These are phyloP conservation scores for Agrotis segetum DNA, from an alignment of 2,888 invertebrate species.

Conservation along the genomic window DNA sequence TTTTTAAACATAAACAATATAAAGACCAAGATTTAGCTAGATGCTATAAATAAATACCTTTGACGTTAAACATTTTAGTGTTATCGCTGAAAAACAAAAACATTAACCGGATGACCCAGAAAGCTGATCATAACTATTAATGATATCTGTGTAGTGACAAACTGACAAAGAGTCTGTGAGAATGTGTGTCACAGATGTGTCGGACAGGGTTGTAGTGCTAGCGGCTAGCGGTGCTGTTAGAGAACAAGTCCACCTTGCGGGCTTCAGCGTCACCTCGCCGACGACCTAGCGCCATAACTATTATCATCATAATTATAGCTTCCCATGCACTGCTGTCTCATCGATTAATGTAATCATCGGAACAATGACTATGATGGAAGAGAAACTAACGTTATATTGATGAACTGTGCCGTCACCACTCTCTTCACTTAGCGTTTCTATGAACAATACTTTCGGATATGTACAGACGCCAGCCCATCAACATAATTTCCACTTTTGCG, in stretches of 20 bases:
- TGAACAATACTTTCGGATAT: conserved; percentile 5
- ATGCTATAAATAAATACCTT: conserved; percentile 8
- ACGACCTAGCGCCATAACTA: conserved; percentile 34
- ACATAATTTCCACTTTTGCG: too few species aligned
- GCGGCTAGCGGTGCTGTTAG: conserved; percentile 8
- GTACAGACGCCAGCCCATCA: too few species aligned
- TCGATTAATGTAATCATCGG: conserved; percentile 1
- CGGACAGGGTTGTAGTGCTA: background rate
- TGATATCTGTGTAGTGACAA: background rate
- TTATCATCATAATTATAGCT: conserved; percentile 33
- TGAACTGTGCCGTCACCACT: conserved; percentile 17
- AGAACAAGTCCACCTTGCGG: conserved; percentile 43
- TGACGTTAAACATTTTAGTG: background rate
- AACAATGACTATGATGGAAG: conserved; percentile 4
- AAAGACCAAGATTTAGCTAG: background rate
- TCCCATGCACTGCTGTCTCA: conserved; percentile 25
- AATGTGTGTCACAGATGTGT: conserved; percentile 6
- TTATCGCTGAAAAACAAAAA: conserved; percentile 35
- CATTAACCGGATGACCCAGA: conserved; percentile 4
- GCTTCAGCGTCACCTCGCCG: conserved; percentile 36
- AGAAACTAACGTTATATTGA: conserved; percentile 11
- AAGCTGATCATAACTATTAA: conserved; percentile 3
- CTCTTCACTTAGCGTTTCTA: conserved; percentile 13
- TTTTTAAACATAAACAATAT: conserved; percentile 14
- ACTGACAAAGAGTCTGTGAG: background rate